Conservation (phyloP, 2,888 invertebrate species). For the Ochlodes sylvanus region DNA sequence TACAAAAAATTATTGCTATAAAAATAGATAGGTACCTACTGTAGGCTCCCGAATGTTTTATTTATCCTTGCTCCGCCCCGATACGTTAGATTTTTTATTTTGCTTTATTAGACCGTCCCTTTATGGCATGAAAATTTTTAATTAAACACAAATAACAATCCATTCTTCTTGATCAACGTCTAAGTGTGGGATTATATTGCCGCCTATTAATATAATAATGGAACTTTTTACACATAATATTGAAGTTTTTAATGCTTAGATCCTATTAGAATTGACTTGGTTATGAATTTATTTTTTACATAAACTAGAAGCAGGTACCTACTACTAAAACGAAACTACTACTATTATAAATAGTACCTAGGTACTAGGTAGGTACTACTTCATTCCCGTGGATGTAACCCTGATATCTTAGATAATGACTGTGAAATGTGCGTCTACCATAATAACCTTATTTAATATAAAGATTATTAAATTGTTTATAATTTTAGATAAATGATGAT, state of each 20-base stretch:
- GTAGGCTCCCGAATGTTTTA: conserved; percentile 56
- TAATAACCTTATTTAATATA: no score
- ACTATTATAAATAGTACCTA: no score
- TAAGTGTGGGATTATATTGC: conserved; percentile 71
- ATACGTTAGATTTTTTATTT: conserved; percentile 48
- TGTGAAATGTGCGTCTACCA: no score
- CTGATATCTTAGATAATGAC: no score
- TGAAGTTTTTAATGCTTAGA: neutral
- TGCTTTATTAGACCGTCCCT: conserved; percentile 60
- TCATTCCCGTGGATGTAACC: no score
- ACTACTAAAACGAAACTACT: no score
- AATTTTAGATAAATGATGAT: no score
- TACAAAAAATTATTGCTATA: conserved; percentile 10
- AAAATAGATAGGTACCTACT: neutral
- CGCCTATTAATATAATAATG: conserved; percentile 77
- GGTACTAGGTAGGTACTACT: no score
- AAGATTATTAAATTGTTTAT: no score
- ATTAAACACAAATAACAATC: conserved; percentile 77
- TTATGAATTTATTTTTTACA: neutral
- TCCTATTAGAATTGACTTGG: neutral
- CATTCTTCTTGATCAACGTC: conserved; percentile 73
- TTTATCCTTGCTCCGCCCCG: conserved; percentile 49
- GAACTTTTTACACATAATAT: conserved; percentile 24
- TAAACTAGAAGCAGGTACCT: no score
- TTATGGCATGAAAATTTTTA: conserved; percentile 79